Conservation (phyloP, 2,888 invertebrate species). For the Chaetoderma sp. region DNA sequence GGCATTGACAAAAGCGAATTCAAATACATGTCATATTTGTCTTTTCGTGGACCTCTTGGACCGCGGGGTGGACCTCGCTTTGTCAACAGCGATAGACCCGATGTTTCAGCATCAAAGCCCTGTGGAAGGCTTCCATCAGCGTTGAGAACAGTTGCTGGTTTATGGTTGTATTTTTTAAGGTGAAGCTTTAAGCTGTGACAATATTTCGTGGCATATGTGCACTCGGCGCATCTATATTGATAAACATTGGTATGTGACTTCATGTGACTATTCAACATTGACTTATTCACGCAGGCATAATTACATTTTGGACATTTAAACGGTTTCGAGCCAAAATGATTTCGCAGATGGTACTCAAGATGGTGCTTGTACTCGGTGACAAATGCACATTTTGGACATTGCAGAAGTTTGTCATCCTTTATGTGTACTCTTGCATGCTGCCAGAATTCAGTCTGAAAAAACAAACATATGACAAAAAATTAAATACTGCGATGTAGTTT, state of each 20-base stretch:
- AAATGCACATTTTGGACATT: conserved; percentile 93
- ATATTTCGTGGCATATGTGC: conserved; percentile 97
- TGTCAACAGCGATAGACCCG: conserved; percentile 58
- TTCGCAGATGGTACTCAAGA: conserved; percentile 91
- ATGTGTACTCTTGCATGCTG: conserved; percentile 90
- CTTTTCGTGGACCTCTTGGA: conserved; percentile 58
- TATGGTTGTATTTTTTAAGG: conserved; percentile 90
- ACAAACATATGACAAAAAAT: conserved; percentile 1
- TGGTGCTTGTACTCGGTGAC: conserved; percentile 99
- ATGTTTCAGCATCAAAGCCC: conserved; percentile 59
- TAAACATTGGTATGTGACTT: conserved; percentile 91
- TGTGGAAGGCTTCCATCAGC: conserved; percentile 67
- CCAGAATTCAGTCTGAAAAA: conserved; percentile 84
- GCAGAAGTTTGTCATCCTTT: conserved; percentile 89
- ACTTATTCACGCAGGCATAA: conserved; percentile 73
- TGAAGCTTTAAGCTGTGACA: conserved; percentile 97
- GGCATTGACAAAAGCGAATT: conserved; percentile 36
- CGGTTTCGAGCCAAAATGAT: conserved; percentile 95
- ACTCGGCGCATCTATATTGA: conserved; percentile 92
- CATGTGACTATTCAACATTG: conserved; percentile 98
- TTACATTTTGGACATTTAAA: conserved; percentile 90
- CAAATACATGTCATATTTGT: conserved; percentile 43
- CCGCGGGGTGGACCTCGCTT: conserved; percentile 68
- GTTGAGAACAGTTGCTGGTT: conserved; percentile 83
- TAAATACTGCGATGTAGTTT: too few species aligned